Evolutionary conservation across 2,888 invertebrate species (phyloP).

Genomic region (Drosophila stalkeri): DNA sequence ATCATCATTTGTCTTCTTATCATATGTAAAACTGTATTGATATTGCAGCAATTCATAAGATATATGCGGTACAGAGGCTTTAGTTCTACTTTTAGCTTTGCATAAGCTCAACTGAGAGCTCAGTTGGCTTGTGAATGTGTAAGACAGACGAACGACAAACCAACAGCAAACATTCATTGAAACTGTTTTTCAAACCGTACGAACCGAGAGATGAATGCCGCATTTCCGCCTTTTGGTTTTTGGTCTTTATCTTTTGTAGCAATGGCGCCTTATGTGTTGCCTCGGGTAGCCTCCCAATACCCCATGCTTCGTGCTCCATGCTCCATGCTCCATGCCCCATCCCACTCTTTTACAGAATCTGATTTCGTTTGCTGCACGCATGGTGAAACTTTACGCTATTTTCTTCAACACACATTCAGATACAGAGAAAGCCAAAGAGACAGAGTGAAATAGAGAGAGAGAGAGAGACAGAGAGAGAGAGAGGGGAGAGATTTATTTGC

Average conservation of each 20-base stretch:
- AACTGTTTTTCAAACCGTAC: slow-evolving; percentile 49
- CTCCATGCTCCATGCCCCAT: neutral
- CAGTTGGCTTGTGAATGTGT: slow-evolving; percentile 13
- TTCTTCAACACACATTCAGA: slow-evolving; percentile 24
- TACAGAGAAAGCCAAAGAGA: neutral
- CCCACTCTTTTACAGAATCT: slow-evolving; percentile 51
- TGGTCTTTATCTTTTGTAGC: slow-evolving; percentile 61
- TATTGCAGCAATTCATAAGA: neutral
- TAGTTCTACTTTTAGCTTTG: neutral
- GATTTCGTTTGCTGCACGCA: slow-evolving; percentile 48
- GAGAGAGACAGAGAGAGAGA: neutral
- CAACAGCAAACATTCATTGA: slow-evolving; percentile 46
- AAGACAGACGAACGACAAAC: slow-evolving; percentile 51
- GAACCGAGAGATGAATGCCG: slow-evolving; percentile 50
- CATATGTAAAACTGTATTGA: neutral
- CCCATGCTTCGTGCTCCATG: neutral
- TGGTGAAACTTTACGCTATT: slow-evolving; percentile 29
- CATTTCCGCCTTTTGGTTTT: slow-evolving; percentile 55
- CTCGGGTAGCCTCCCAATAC: slow-evolving; percentile 11
- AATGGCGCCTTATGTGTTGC: slow-evolving; percentile 41
- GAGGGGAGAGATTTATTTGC: slow-evolving; percentile 61
- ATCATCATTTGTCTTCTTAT: neutral
- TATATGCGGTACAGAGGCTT: neutral
- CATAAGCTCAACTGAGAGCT: neutral
- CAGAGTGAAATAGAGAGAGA: neutral